Conservation (phyloP, 2,888 invertebrate genomes). For the Vesta saturnalis region DNA sequence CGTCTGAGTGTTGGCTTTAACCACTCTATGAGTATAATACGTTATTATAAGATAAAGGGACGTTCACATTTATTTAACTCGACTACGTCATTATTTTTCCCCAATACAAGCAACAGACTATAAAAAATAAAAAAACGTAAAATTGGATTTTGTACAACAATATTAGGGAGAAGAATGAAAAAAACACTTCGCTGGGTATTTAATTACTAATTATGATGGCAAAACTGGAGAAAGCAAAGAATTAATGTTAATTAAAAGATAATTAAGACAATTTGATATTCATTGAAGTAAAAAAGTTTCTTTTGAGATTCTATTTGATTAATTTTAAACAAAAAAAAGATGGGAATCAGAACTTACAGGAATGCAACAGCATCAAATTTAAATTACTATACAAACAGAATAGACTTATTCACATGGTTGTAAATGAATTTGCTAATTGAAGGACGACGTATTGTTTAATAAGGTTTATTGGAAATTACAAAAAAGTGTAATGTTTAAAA, state of each 20-base stretch:
- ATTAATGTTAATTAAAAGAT: neutral
- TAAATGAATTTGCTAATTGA: neutral
- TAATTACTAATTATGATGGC: too few relatives aligned
- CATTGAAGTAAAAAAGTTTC: neutral
- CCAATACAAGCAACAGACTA: too few relatives aligned
- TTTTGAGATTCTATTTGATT: neutral
- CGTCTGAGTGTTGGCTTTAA: slow-evolving; percentile 24
- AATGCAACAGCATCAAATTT: neutral
- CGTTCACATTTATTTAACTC: neutral
- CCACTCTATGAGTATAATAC: slow-evolving; percentile 19
- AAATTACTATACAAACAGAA: neutral
- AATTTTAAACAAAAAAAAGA: neutral
- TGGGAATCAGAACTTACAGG: neutral
- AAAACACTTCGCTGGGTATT: too few relatives aligned
- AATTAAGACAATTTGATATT: too few relatives aligned
- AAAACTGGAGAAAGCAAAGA: neutral
- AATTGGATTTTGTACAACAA: too few relatives aligned
- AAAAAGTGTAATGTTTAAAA: too few relatives aligned
- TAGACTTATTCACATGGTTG: neutral
- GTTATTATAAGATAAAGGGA: slow-evolving; percentile 26
- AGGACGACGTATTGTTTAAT: too few relatives aligned
- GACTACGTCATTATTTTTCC: too few relatives aligned
- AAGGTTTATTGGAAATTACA: too few relatives aligned
- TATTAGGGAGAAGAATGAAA: too few relatives aligned
- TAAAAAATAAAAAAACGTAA: too few relatives aligned